These are phyloP conservation scores for Oxyteleia sp. DNA, from an alignment of 2,888 invertebrate species.

Conservation along the genomic window DNA sequence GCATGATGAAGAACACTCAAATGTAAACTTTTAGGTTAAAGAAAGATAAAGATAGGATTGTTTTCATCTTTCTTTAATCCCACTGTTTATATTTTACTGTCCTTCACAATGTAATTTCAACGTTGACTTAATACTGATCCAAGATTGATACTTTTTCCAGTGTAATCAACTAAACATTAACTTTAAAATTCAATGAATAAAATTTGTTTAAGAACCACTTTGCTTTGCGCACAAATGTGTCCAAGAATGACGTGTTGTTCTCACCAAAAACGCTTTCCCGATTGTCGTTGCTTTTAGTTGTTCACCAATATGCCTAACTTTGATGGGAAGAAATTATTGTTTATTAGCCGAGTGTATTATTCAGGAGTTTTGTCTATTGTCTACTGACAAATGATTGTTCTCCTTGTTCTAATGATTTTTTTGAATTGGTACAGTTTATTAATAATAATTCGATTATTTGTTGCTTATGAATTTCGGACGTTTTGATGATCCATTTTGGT, in stretches of 20 bases:
- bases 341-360: background rate
- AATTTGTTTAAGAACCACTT: constrained; percentile 20
- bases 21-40: too few relatives aligned
- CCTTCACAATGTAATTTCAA: too few relatives aligned
- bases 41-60: too few relatives aligned
- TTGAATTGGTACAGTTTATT: constrained; percentile 7
- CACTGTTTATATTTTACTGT: too few relatives aligned
- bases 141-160: too few relatives aligned
- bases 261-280: constrained; percentile 56
- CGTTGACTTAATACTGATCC: too few relatives aligned
- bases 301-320: constrained; percentile 18
- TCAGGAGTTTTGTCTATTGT: too few relatives aligned
- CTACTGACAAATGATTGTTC: constrained; percentile 9
- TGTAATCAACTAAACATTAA: constrained; percentile 15
- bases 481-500: constrained; percentile 39
- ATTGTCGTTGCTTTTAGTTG: constrained; percentile 58
- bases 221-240: constrained; percentile 60
- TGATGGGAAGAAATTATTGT: background rate
- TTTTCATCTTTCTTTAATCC: too few relatives aligned
- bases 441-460: constrained; percentile 30
- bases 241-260: constrained; percentile 47
- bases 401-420: constrained; percentile 6
- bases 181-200: constrained; percentile 17
- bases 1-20: too few relatives aligned
- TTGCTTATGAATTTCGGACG: constrained; percentile 33